Evolutionary conservation across 2,797 vertebrate species (phyloP).

Genomic region (Cercopithecus hamlyni): DNA sequence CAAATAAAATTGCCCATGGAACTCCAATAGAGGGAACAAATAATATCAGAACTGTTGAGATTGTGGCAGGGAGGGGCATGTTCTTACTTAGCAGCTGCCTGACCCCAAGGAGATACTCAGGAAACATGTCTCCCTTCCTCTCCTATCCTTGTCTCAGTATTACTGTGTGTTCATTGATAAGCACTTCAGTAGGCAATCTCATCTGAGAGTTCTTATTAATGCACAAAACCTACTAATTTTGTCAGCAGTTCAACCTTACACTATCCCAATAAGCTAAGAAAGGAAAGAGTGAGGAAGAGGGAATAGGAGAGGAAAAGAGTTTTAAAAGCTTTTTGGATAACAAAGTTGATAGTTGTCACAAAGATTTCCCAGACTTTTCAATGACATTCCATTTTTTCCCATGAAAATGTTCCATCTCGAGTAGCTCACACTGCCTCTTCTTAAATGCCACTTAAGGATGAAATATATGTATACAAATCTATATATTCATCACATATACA

Average conservation of each 20-base stretch:
- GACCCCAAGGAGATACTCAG: background rate
- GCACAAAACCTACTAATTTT: background rate
- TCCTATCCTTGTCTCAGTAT: background rate
- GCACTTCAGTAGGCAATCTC: background rate
- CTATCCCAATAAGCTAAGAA: background rate
- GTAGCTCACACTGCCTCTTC: background rate
- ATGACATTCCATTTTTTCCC: background rate
- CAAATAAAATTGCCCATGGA: background rate
- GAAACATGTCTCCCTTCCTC: background rate
- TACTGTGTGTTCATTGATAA: background rate
- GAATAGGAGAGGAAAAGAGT: background rate
- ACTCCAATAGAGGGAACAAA: background rate
- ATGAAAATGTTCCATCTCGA: background rate
- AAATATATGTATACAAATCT: background rate
- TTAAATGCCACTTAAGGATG: background rate
- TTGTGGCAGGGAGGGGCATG: too few species aligned
- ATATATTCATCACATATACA: too few species aligned
- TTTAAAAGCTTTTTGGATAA: constrained; percentile 24
- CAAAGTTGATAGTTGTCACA: background rate
- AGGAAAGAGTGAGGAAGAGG: background rate
- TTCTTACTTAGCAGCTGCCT: background rate
- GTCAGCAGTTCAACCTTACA: background rate
- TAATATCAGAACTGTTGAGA: background rate
- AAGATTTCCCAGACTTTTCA: background rate
- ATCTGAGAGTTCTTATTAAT: background rate